These are phyloP conservation scores for Malachius bipustulatus DNA, from an alignment of 2,888 invertebrate species.

Conservation along the genomic window DNA sequence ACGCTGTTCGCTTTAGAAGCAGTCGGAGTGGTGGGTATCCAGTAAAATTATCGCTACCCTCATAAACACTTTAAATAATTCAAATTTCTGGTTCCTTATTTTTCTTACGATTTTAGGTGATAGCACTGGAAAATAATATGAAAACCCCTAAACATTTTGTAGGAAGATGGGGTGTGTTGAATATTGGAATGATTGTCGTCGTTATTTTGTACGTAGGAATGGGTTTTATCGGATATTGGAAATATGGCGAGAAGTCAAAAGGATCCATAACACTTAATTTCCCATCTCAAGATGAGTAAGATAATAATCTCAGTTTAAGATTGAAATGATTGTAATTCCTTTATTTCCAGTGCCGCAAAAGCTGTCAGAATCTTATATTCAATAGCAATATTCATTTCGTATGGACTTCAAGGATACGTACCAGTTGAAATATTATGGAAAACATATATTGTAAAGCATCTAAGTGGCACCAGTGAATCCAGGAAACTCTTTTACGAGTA, in stretches of 20 bases:
- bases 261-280: conserved; percentile 78
- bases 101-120: conserved; percentile 51
- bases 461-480: conserved; percentile 27
- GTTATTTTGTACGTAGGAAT: conserved; percentile 62
- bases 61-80: neutral
- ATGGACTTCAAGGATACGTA: conserved; percentile 81
- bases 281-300: conserved; percentile 46
- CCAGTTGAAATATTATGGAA: conserved; percentile 71
- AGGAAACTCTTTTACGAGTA: conserved; percentile 31
- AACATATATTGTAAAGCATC: conserved; percentile 33
- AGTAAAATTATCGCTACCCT: neutral
- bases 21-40: conserved; percentile 67
- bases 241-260: conserved; percentile 54
- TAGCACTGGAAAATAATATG: conserved; percentile 87
- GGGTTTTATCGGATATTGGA: conserved; percentile 77
- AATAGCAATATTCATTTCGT: conserved; percentile 65
- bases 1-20: conserved; percentile 94
- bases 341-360: conserved; percentile 48
- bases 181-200: conserved; percentile 69
- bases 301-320: conserved; percentile 18
- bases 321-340: neutral
- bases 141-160: conserved; percentile 68
- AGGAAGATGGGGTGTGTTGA: conserved; percentile 66
- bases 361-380: conserved; percentile 50
- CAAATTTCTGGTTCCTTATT: no score